Base-by-base conservation (phyloP, 2,113 vertebrate species). In the Rhea americana region DNA sequence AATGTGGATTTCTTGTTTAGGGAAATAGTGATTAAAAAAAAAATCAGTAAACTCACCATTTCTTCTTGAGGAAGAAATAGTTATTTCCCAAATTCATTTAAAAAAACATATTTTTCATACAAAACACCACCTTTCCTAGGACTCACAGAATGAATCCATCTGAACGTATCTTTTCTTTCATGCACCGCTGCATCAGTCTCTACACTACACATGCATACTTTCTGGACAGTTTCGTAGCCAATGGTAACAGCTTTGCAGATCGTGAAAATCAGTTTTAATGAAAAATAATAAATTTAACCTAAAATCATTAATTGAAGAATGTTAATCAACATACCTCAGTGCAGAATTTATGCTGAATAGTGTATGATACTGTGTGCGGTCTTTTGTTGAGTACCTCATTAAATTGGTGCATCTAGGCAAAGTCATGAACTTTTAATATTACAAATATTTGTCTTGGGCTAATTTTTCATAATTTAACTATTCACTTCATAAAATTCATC, bases 181-280 rank as follows among this genome's bases (percentile, higher is more conserved):
- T 1, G 16, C 1, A 9, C 22, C n/a, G 41, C 62, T 78, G 28
- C n/a, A 6, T 7, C 12, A 48, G 47, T 89, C 39, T 51, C 51
- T 30, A 4, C 7, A 2, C 1, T 32, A 18, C 2, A 7, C 1
- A 16, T n/a, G 2, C 28, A 14, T 3, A 1, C 16, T 26, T 68
- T 62, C 24, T 28, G 45, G 80, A 59, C 56, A 92, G 37, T 24
- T 79, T 62, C 18, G 19, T 24, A 32, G 47, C 26, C 51, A 51
- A 39, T 37, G 37, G 32, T 21, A 28, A 39, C 26, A 39, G 20
- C 5, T 30, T 35, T 75, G 22, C 55, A 56, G 56, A 43, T 59
- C 24, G 22, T 30, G 56, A 35, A 35, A 39, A 62, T 39, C 18
- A 37, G 5, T 37, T 79, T 32, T 53, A 50, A 41, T n/a, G 61